Evolutionary conservation across 1,140 invertebrate genomes (phyloP).

Genomic region (Papilio dardanus): DNA sequence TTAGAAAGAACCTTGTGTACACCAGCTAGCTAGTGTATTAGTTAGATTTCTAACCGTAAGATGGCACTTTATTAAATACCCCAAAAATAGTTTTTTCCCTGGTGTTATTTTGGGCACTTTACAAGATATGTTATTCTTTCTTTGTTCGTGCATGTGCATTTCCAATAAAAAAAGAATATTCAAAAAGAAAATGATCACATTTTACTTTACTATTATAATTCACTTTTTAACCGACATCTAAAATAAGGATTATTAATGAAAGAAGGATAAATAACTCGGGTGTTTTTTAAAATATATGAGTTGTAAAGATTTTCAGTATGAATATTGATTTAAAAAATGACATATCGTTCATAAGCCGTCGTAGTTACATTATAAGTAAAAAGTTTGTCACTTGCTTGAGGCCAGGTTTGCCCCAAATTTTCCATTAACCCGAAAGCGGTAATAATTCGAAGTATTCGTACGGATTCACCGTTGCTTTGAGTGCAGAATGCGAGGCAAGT

Average conservation of each 20-base stretch:
- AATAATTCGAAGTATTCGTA: conserved; percentile 36
- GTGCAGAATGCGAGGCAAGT: conserved; percentile 36
- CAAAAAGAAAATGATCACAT: too few species aligned
- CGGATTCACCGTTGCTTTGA: conserved; percentile 31
- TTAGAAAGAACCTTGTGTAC: not conserved
- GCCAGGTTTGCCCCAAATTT: conserved; percentile 22
- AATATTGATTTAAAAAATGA: not conserved
- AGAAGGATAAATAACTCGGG: too few species aligned
- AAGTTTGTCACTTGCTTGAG: not conserved
- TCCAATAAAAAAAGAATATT: not conserved
- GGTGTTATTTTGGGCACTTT: not conserved
- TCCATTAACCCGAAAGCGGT: conserved; percentile 13
- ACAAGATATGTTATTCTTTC: not conserved
- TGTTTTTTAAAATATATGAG: too few species aligned
- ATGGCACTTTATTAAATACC: not conserved
- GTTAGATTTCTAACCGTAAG: not conserved
- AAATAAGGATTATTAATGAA: too few species aligned
- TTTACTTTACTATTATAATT: too few species aligned
- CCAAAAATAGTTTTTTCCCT: not conserved
- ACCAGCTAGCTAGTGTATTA: not conserved
- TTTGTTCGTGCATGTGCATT: not conserved
- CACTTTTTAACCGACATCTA: too few species aligned
- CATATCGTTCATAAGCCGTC: too few species aligned
- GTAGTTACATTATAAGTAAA: not conserved
- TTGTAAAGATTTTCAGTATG: too few species aligned